Evolutionary conservation across 2,888 invertebrate genomes (phyloP), one percentile per base, ranked within the genome.

Genomic region (Macaria notata): DNA sequence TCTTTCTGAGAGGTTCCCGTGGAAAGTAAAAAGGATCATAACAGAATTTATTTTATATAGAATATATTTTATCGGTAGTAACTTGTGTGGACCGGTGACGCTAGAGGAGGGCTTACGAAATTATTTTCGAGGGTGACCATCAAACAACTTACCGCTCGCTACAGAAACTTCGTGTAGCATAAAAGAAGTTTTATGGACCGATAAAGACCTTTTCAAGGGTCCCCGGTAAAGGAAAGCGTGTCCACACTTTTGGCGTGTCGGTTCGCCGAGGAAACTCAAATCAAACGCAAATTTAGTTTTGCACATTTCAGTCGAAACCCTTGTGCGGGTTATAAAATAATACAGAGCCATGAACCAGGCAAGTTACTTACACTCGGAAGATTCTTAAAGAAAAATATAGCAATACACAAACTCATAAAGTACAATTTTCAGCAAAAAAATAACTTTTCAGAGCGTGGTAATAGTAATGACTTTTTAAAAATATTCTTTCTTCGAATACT

Each of bases 201-300:
- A 86, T 90, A 86, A 88, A 88, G 84, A 83, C 84, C 82, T 83
- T 86, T 85, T 83, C 80, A 83, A 86, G 80, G 85, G 83, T 81
- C 78, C 71, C 70, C 75, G 73, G 74, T 76, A 73, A 76, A 76
- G 74, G 76, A 71, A 72, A 72, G 71, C 71, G 73, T 48, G 54
- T 56, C 56, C 57, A 61, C 59, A 63, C 61, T 63, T 65, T 63
- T 46, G 53, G 42, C 59, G 51, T 54, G 48, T 61, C 54, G 54
- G 63, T 56, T 61, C 51, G 55, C 51, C 56, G 59, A 55, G 49
- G 49, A 56, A 39, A 57, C 62, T 63, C 56, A 63, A 63, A 65
- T 61, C 65, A 61, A 65, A 65, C 46, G 59, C 42, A 49, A 62
- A 59, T 51, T 46, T 42, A 47, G 48, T 51, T 54, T 49, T 41